Percentiles rank a stretch among this genome's conserved stretches.
Evolutionary conservation across 2,888 invertebrate species (phyloP).

Genomic region (Stenotaenia linearis): DNA sequence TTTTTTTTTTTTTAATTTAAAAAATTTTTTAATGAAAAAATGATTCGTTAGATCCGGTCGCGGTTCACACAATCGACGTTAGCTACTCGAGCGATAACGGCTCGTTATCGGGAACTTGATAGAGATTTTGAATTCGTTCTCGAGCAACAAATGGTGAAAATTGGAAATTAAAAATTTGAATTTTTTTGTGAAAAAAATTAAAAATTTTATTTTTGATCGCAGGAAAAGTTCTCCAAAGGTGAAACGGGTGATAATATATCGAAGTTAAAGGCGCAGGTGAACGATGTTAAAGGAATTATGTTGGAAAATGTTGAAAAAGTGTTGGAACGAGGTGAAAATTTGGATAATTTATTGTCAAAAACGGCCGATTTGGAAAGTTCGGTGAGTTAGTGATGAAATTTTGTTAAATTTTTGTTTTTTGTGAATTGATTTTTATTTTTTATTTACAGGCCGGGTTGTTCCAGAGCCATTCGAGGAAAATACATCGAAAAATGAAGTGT

Average conservation of each 20-base stretch:
- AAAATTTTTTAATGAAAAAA: too few relatives aligned
- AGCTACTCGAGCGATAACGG: neutral
- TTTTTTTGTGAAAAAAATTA: too few relatives aligned
- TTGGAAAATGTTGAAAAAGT: constrained; percentile 29
- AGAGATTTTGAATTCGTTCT: neutral
- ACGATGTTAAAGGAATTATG: constrained; percentile 32
- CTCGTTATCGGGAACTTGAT: neutral
- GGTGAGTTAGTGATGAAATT: neutral
- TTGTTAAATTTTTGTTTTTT: too few relatives aligned
- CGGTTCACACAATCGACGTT: neutral
- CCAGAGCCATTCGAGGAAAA: neutral
- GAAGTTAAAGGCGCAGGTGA: neutral
- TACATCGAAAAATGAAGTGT: neutral
- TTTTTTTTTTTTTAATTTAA: neutral
- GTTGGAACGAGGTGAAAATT: constrained; percentile 30
- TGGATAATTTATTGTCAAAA: neutral
- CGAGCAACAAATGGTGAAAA: neutral
- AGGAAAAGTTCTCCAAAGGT: neutral
- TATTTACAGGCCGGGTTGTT: neutral
- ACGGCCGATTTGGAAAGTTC: neutral
- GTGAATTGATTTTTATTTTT: neutral
- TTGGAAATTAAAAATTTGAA: too few relatives aligned
- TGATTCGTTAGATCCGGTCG: neutral
- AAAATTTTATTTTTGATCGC: neutral
- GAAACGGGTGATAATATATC: neutral